A percentile compares a stretch with the other conserved stretches of the same genome.
These are phyloP conservation scores for Sebastes hopkinsi DNA, from an alignment of 2,797 vertebrate genomes.

Conservation along the genomic window DNA sequence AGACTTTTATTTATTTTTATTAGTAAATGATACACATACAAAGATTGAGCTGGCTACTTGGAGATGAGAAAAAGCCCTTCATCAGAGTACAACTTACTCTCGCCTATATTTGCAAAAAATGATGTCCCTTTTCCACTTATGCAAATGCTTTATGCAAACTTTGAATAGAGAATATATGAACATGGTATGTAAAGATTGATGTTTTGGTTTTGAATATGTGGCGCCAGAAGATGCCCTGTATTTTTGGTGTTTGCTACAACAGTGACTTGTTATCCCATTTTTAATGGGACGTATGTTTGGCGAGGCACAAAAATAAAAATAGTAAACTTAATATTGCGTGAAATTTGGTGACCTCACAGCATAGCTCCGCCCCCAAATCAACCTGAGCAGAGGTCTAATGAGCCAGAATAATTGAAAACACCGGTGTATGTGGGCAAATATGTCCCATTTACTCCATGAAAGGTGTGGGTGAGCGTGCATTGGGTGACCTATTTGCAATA, in stretches of 20 bases:
- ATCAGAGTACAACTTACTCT: not conserved
- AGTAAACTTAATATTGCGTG: not conserved
- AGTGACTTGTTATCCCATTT: not conserved
- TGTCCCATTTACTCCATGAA: not conserved
- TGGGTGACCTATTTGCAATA: not conserved
- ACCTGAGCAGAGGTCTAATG: not conserved
- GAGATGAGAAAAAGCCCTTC: not conserved
- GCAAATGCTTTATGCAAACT: not conserved
- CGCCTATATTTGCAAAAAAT: not conserved
- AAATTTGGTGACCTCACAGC: not conserved
- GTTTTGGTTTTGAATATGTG: not conserved
- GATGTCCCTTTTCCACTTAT: accelerated
- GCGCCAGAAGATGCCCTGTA: not conserved
- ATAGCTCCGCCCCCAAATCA: not conserved
- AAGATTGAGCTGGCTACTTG: not conserved
- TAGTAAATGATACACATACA: not conserved
- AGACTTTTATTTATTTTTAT: not conserved
- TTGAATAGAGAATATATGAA: not conserved
- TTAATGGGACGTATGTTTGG: not conserved
- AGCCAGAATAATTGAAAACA: not conserved
- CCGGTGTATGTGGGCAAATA: not conserved
- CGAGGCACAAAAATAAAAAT: not conserved
- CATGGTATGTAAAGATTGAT: not conserved
- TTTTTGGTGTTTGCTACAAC: not conserved
- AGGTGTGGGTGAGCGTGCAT: not conserved